Conservation (phyloP, 2,797 vertebrate genomes). For the Helarctos malayanus region DNA sequence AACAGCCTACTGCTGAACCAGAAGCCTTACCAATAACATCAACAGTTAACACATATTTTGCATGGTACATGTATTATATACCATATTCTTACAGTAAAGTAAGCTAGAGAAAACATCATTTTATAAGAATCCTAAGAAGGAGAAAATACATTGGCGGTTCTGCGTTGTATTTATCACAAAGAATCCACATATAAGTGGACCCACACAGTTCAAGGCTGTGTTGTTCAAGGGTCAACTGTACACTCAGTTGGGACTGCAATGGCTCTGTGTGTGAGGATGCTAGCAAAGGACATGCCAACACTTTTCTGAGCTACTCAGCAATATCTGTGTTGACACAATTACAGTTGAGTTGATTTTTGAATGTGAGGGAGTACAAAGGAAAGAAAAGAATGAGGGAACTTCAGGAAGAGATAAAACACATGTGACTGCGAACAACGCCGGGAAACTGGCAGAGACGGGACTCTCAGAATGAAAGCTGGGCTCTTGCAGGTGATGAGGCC, state of each 20-base stretch:
- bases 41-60: not conserved
- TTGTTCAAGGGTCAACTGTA: not conserved
- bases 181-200: not conserved
- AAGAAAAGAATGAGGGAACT: not conserved
- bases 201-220: not conserved
- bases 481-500: not conserved
- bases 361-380: slow-evolving; percentile 11
- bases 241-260: not conserved
- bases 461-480: not conserved
- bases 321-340: not conserved
- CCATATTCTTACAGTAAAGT: not conserved
- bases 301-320: not conserved
- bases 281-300: not conserved
- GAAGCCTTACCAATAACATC: not conserved
- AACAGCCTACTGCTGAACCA: not conserved
- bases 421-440: not conserved
- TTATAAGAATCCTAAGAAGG: not conserved
- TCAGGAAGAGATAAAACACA: not conserved
- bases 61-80: not conserved
- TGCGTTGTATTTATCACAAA: not conserved
- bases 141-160: not conserved
- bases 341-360: slow-evolving; percentile 9
- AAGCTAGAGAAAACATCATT: not conserved
- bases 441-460: not conserved
- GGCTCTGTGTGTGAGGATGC: not conserved